A percentile compares a stretch with the other conserved stretches of the same genome.
Evolutionary conservation across 2,888 invertebrate genomes (phyloP).

Genomic region (Cecidostiba fungosa): DNA sequence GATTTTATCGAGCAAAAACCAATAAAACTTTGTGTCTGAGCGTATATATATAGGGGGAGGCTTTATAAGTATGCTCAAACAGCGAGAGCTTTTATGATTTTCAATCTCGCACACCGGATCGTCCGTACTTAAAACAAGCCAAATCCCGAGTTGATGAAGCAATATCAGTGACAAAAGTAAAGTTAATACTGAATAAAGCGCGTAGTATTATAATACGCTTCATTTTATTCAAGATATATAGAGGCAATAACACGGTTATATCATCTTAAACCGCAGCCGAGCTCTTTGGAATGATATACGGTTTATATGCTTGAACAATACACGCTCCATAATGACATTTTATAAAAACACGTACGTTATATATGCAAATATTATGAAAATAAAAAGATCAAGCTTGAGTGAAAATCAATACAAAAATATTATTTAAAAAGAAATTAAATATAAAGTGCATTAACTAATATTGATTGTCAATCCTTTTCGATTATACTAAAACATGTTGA

Average conservation of each 20-base stretch:
- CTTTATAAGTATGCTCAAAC: neutral
- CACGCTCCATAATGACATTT: neutral
- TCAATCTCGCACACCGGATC: conserved; percentile 4
- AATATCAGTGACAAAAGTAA: neutral
- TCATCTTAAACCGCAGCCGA: neutral
- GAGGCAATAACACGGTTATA: neutral
- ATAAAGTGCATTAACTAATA: neutral
- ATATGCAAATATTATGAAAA: neutral
- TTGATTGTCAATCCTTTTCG: neutral
- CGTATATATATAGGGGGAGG: neutral
- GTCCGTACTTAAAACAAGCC: conserved; percentile 26
- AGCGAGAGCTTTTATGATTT: conserved; percentile 21
- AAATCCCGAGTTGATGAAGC: conserved; percentile 3
- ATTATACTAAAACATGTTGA: neutral
- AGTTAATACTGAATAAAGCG: conserved; percentile 1
- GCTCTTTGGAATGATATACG: neutral
- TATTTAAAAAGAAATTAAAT: neutral
- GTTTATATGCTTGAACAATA: neutral
- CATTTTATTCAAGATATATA: neutral
- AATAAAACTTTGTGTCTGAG: conserved; percentile 25
- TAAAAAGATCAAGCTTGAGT: neutral
- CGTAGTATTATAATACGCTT: neutral
- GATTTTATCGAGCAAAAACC: conserved; percentile 56
- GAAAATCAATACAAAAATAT: neutral
- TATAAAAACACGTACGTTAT: neutral